Percentiles rank a stretch among this genome's conserved stretches.
These are phyloP conservation scores for Synanceia verrucosa DNA, from an alignment of 2,797 vertebrate species.

Conservation along the genomic window DNA sequence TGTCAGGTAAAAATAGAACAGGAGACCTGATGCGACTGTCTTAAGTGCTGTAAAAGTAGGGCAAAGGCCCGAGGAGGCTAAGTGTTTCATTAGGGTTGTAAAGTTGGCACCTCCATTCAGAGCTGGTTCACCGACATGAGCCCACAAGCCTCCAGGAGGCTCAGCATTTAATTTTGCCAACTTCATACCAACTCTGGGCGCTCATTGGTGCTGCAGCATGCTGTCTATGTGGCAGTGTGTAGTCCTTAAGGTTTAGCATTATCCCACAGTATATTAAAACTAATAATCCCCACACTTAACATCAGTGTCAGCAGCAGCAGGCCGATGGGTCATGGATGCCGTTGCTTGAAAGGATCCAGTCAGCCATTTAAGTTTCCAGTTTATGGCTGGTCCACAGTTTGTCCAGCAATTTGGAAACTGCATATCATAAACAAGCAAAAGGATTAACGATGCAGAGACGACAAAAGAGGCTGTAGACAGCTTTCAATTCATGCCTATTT, in stretches of 20 bases:
- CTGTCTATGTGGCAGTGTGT: slow-evolving; percentile 17
- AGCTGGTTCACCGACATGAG: slow-evolving; percentile 20
- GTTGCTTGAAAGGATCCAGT: slow-evolving; percentile 15
- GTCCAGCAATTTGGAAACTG: slow-evolving; percentile 1
- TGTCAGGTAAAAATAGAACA: slow-evolving; percentile 48
- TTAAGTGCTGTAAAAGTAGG: slow-evolving; percentile 54
- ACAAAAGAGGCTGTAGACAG: background rate
- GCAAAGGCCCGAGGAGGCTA: slow-evolving; percentile 36
- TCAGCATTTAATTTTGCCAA: slow-evolving; percentile 30
- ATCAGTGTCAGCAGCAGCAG: slow-evolving; percentile 19
- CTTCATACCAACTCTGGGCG: slow-evolving; percentile 1
- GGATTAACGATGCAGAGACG: background rate
- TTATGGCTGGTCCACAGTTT: background rate
- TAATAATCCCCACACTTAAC: slow-evolving; percentile 29
- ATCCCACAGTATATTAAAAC: slow-evolving; percentile 8
- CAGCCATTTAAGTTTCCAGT: background rate
- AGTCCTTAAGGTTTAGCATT: slow-evolving; percentile 24
- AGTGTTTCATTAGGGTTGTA: slow-evolving; percentile 48
- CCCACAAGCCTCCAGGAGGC: slow-evolving; percentile 23
- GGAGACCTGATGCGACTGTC: slow-evolving; percentile 20
- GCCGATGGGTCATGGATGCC: slow-evolving; percentile 1
- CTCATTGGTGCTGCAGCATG: background rate
- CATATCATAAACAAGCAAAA: background rate
- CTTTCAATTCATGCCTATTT: background rate
- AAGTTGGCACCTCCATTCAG: slow-evolving; percentile 28